Evolutionary conservation across 2,888 invertebrate genomes (phyloP), one percentile per base, ranked within the genome.

Genomic region (Dorcus hopei): DNA sequence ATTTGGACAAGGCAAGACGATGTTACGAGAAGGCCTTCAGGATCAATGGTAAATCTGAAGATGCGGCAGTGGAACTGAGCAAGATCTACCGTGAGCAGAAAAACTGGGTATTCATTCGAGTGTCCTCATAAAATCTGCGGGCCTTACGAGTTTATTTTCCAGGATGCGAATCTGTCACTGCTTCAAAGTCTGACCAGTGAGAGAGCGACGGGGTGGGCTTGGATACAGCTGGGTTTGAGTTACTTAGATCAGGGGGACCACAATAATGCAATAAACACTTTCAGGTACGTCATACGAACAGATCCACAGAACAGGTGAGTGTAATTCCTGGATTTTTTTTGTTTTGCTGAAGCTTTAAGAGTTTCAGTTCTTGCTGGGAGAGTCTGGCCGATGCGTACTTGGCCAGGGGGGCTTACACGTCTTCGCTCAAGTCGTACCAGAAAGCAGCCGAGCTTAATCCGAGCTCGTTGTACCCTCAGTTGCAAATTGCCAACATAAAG

Each of bases 381-480:
- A 89, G 91, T 64, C 80, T 97, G 65, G 96, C 91, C 41, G 96
- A 96, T 81, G 92, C 94, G 0, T 96, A 96, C 77, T 85, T 88
- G 69, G 85, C 86, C n/a, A 82, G 94, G 66, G 96, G 96, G 2
- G 93, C 95, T n/a, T 90, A 87, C 72, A 89, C 88, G 48, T 92
- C 96, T 6, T 92, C 95, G n/a, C 80, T 94, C 58, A 91, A 90
- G 74, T 93, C 93, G 39, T 96, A 93, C 76, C 86, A 89, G 65
- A 88, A 87, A 79, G 89, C 89, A 9, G 81, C 88, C 48, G 85
- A 87, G 72, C 76, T 93, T 58, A 82, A 85, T 64, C 80, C 86
- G 8, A 79, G 76, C 19, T 85, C 87, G 68, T 75, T 85, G 19
- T 92, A 93, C 77, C 86, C 92, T 4, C 82, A 86, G 66, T 83